Conservation (phyloP, 1,140 invertebrate species). For the Glomeris maerens region DNA sequence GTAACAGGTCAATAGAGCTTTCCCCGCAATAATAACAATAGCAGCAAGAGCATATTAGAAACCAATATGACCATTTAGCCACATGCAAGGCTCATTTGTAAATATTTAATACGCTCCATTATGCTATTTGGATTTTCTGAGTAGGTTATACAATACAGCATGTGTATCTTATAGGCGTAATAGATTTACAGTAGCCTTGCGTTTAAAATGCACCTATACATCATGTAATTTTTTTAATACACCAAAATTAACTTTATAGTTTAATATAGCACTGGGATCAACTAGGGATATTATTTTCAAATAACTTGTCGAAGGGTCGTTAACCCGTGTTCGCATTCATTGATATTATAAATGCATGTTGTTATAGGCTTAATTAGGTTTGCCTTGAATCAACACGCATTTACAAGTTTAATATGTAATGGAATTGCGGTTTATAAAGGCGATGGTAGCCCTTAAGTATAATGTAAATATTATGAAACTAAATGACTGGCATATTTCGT, state of each 20-base stretch:
- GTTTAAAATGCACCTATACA: no score
- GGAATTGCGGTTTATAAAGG: neutral
- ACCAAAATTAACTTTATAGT: neutral
- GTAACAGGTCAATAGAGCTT: no score
- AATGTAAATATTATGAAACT: neutral
- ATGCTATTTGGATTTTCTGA: no score
- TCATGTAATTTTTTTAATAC: neutral
- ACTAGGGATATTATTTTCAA: neutral
- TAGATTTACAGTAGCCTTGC: no score
- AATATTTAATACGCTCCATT: no score
- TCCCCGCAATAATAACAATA: no score
- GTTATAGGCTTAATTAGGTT: neutral
- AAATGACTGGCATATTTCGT: neutral
- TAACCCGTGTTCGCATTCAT: neutral
- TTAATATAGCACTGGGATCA: neutral
- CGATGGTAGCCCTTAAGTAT: neutral
- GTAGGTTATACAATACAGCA: no score
- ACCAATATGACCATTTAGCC: no score
- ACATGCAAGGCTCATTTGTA: no score
- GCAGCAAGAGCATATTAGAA: no score
- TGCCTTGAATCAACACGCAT: neutral
- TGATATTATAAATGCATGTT: no score
- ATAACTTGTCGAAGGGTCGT: neutral
- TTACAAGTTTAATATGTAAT: neutral
- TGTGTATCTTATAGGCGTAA: no score